Evolutionary conservation across 2,113 vertebrate genomes (phyloP).

Genomic region (Uropsilus gracilis): DNA sequence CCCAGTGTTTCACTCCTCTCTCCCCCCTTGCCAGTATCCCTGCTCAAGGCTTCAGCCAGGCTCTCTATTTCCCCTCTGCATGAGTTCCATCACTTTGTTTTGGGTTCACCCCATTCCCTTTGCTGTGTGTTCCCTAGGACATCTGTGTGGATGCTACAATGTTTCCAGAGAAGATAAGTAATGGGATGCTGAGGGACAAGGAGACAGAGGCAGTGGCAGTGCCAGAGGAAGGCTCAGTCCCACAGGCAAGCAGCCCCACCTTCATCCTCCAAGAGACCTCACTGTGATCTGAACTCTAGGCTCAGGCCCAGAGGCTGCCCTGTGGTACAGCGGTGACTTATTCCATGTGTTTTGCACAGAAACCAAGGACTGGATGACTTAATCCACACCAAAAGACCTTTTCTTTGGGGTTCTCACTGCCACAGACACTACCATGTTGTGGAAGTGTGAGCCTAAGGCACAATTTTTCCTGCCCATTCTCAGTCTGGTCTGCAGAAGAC

Average conservation of each 20-base stretch:
- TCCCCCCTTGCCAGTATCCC: neutral
- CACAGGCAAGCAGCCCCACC: slow-evolving; percentile 60
- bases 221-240: slow-evolving; percentile 55
- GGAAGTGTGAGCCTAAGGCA: neutral
- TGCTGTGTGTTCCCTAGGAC: slow-evolving; percentile 77
- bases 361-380: neutral
- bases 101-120: neutral
- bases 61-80: neutral
- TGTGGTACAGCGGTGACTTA: neutral
- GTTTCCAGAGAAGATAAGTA: slow-evolving; percentile 84
- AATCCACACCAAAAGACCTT: slow-evolving; percentile 1
- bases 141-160: slow-evolving; percentile 49
- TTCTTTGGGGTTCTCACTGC: neutral
- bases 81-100: neutral
- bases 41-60: neutral
- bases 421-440: neutral
- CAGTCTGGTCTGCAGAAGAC: neutral
- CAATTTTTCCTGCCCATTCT: neutral
- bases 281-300: slow-evolving; percentile 80
- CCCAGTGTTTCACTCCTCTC: neutral
- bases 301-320: neutral
- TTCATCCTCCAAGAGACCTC: slow-evolving; percentile 89
- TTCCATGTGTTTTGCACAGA: neutral
- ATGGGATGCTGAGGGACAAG: slow-evolving; percentile 76
- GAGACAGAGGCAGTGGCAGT: slow-evolving; percentile 69